Base-by-base conservation (phyloP, 2,888 invertebrate genomes). In the Xanthorhoe designata region DNA sequence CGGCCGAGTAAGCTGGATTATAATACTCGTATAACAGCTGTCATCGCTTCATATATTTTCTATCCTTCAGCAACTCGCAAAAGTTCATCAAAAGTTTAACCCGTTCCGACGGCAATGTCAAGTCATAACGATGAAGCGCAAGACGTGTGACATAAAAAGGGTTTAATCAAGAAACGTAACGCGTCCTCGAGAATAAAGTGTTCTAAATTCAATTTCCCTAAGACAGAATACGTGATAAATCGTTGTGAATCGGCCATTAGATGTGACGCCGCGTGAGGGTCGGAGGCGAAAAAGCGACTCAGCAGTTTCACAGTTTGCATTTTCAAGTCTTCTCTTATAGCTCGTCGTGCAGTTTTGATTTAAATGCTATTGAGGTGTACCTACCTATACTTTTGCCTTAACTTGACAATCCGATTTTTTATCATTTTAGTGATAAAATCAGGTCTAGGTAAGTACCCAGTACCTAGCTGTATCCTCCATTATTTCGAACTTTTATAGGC, bases 201-300 rank as follows among this genome's bases (percentile, higher is more conserved):
- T 81, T 85, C 82, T 81, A 85, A 87, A 87, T 88, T 89, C 87
- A 90, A 89, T 91, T 90, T 89, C 86, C 85, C 80, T 85, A 83
- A 83, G 86, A 84, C 82, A 80, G 83, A 85, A 87, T 88, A 88
- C 87, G 91, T 90, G 89, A 91, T 92, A 90, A 90, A 91, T 91
- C 87, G 89, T 86, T 84, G 81, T 79, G 86, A 87, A 90, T 87
- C 87, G 88, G 83, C 87, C 86, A 89, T 90, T 89, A 91, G 86
- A 86, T 83, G 85, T 83, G 85, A 86, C 85, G 84, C 83, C 84
- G 86, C 88, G 89, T 87, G 84, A 91, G 89, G 88, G 88, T 84
- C 78, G 74, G 80, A 75, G 82, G 63, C 66, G 66, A 67, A 63
- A 63, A 67, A 52, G 59, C 66, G 83, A 84, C 83, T 87, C 85